Evolutionary conservation across 2,797 vertebrate species (phyloP), one percentile per base, ranked within the genome.

Genomic region (Eulemur coronatus): DNA sequence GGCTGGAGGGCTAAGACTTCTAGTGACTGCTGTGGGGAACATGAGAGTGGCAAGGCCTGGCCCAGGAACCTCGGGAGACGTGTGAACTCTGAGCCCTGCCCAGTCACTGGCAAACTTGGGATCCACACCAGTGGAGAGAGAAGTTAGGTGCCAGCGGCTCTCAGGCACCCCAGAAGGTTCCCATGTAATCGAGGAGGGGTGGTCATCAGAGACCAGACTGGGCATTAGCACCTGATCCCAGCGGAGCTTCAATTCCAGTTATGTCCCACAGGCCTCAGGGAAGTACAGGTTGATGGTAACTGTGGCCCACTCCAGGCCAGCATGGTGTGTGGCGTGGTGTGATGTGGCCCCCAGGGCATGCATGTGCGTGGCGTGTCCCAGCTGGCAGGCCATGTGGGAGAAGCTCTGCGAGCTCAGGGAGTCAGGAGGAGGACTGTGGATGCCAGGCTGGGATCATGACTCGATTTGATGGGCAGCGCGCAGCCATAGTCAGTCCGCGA

Each of bases 211-310:
- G n/a, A 86, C 46, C 73, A 75, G 41, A 85, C 35, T 0, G 13
- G 38, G 35, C n/a, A 4, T 26, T n/a, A 3, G 52, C 38, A 14
- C 80, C 46, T n/a, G 65, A 69, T 43, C 22, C 26, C 22, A 17
- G 72, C 63, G 20, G 35, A 85, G 90, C 41, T 79, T 78, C 79
- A 26, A 30, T 90, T 55, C 93, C 89, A 96, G 97, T 97, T 98
- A 69, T 98, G 97, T 98, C 97, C 78, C 94, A 93, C 97, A 98
- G 98, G 98, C 97, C 97, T 97, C 97, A 55, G 98, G 96, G 96
- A 98, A 97, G 94, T 95, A 94, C 98, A 98, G 88, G 97, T 80
- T 97, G 96, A 88, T 95, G 97, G 98, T 98, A 98, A 98, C 94
- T 90, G 70, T 78, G 0, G 0, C 80, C 55, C 57, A 80, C 85